Percentiles rank a stretch among this genome's conserved stretches.
Conservation (phyloP, 53 echinoderm and acorn worm genomes). For the Paracentrotus lividus region DNA sequence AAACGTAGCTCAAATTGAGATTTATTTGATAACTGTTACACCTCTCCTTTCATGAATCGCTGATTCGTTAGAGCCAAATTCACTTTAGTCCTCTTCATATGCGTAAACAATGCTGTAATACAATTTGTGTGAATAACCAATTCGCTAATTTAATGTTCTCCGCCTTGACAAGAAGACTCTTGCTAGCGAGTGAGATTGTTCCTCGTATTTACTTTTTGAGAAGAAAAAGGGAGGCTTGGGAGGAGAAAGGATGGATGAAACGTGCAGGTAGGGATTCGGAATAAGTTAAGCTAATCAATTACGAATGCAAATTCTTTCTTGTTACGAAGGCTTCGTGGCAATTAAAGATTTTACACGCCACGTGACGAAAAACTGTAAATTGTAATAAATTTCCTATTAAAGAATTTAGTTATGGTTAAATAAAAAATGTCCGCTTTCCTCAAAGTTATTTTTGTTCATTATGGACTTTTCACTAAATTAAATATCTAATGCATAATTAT, state of each 20-base stretch:
- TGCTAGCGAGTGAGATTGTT: constrained; percentile 8
- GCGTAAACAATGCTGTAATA: constrained; percentile 74
- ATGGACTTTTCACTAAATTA: too few species aligned
- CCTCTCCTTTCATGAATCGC: constrained; percentile 38
- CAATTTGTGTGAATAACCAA: constrained; percentile 73
- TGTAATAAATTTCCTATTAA: not conserved
- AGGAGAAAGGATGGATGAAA: constrained; percentile 15
- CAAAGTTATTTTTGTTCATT: not conserved
- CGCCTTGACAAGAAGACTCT: constrained; percentile 33
- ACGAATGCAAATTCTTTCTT: constrained; percentile 57
- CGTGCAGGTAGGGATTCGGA: not conserved
- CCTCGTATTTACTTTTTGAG: constrained; percentile 35
- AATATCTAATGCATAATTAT: too few species aligned
- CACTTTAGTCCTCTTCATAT: constrained; percentile 59
- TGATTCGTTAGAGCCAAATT: constrained; percentile 60
- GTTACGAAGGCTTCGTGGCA: not conserved
- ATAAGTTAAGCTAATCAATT: constrained; percentile 45
- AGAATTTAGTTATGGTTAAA: not conserved
- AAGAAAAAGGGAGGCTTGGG: not conserved
- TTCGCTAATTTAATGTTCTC: constrained; percentile 73
- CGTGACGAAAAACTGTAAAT: constrained; percentile 12
- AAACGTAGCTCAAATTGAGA: constrained; percentile 60
- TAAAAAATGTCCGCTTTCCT: not conserved
- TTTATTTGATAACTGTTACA: constrained; percentile 71
- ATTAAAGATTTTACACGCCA: not conserved